Base-by-base conservation (phyloP, 2,888 invertebrate species). In the Sphecodes monilicornis region DNA sequence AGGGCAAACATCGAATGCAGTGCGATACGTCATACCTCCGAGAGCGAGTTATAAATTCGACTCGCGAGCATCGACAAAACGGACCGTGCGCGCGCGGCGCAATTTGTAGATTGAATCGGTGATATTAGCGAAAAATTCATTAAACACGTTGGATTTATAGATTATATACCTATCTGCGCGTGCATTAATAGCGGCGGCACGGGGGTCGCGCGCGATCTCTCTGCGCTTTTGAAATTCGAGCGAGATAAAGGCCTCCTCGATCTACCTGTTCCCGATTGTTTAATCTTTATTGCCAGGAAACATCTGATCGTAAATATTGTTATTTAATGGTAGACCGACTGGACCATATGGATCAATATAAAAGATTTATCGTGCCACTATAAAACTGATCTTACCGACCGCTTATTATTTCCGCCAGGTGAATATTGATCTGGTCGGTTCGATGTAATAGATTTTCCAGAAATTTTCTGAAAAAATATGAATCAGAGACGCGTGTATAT, bases 71-170 rank as follows among this genome's bases (percentile, higher is more conserved):
- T 0, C 84, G 88, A 88, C 88, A 87, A 89, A 86, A 87, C 84
- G 64, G 72, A 43, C 73, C 73, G 76, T 57, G 78, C 22, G 22
- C 50, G 50, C 22, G 26, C 57, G 26, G 60, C 84, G 74, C 88
- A 85, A 86, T 90, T 90, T 88, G 86, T 83, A 91, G 88, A 92
- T 91, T 89, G 89, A 91, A 92, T 90, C 78, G 91, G 84, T 78
- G 90, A 91, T 91, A 89, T 92, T 88, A 86, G 86, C 89, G 88
- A 89, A 91, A 92, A 92, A 91, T 92, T 90, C 89, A 92, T 92
- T 91, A 91, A 92, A 91, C 86, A 86, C 86, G 80, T 75, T 81
- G 80, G 87, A 89, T 90, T 90, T 90, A 90, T 90, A 90, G 88
- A 90, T 90, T 88, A 90, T 90, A 84, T 80, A 84, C 73, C 79